phyloP scores from a whole-genome alignment of 2,113 vertebrate genomes.

The Balaeniceps rex region DNA sequence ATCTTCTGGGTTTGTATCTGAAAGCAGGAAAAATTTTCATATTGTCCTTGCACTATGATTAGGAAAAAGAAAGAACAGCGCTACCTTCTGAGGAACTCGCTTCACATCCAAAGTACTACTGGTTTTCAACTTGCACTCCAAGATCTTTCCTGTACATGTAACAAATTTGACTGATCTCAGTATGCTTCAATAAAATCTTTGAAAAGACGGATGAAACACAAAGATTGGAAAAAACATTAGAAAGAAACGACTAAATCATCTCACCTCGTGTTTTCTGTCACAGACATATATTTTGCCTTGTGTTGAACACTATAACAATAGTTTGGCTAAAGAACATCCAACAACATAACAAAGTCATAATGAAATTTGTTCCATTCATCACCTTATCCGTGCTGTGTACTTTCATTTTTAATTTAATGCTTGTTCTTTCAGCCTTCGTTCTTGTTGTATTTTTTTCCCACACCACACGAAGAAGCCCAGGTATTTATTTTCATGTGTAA shows the following conservation, averaged over 20 bases:
- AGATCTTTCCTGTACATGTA: not conserved
- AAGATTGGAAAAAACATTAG: not conserved
- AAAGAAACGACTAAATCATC: not conserved
- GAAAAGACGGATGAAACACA: not conserved
- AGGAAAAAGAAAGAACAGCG: not conserved
- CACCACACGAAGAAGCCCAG: not conserved
- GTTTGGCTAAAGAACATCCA: not conserved
- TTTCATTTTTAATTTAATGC: not conserved
- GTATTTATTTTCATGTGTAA: not conserved
- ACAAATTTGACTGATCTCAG: not conserved
- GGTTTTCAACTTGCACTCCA: not conserved
- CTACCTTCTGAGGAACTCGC: not conserved
- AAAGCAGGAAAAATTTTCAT: not conserved
- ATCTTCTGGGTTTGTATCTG: not conserved
- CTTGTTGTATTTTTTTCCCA: not conserved
- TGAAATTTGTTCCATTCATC: not conserved
- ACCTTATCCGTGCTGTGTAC: not conserved
- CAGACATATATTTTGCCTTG: not conserved
- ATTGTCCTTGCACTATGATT: too few species aligned
- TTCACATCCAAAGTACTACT: not conserved
- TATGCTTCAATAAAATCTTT: not conserved
- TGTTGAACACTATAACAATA: fast-evolving
- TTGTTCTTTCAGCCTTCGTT: not conserved
- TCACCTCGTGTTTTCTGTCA: not conserved
- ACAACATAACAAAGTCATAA: not conserved